Percentiles rank a stretch among this genome's conserved stretches.
Conservation (phyloP, 64 coral and sea anemone species). For the Catalaphyllia jardinei region DNA sequence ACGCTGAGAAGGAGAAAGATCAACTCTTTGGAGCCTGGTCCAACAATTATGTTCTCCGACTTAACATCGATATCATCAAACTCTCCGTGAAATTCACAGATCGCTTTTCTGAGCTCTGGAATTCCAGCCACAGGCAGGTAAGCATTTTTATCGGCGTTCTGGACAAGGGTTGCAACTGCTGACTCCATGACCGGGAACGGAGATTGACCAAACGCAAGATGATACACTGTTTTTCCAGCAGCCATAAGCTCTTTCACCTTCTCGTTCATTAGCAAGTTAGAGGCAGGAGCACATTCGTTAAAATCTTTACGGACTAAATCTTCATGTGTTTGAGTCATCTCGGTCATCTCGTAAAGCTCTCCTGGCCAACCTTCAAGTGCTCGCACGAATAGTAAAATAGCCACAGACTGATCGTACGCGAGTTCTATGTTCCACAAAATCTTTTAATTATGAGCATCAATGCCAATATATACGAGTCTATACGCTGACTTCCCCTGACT, state of each 20-base stretch:
- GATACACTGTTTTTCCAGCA: constrained; percentile 23
- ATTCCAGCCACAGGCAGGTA: constrained; percentile 61
- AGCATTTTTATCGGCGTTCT: constrained; percentile 27
- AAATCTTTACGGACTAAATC: constrained; percentile 39
- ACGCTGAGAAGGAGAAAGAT: constrained; percentile 30
- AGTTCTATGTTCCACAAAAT: too few species aligned
- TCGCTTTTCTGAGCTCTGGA: constrained; percentile 21
- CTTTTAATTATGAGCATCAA: too few species aligned
- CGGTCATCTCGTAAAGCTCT: too few species aligned
- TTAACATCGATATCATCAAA: constrained; percentile 45
- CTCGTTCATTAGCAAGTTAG: constrained; percentile 50
- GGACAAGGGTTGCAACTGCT: not conserved
- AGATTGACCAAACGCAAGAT: constrained; percentile 58
- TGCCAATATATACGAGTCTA: too few species aligned
- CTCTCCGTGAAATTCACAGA: constrained; percentile 52
- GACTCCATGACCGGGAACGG: constrained; percentile 36
- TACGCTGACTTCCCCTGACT: too few species aligned
- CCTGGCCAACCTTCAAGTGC: too few species aligned
- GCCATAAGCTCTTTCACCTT: constrained; percentile 37
- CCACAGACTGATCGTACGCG: too few species aligned
- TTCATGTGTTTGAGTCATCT: not conserved
- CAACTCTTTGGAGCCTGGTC: constrained; percentile 53
- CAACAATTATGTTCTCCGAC: constrained; percentile 50
- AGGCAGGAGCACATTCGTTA: constrained; percentile 13
- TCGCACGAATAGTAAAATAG: too few species aligned